Conservation (phyloP, 1,140 invertebrate genomes). For the Gerris buenoi region DNA sequence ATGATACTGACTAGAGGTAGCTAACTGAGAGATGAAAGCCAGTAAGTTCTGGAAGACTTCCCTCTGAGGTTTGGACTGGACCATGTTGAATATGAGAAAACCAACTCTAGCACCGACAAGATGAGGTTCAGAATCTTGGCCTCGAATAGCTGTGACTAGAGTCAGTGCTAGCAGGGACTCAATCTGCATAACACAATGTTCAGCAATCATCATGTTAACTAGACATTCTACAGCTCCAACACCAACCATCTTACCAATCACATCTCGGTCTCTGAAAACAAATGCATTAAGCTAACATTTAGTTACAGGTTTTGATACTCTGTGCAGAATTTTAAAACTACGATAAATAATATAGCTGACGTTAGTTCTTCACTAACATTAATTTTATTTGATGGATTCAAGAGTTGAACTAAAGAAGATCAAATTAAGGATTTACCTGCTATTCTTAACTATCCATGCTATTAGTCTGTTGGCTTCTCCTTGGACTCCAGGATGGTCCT, state of each 20-base stretch:
- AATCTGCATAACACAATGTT: constrained; percentile 76
- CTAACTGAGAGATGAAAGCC: constrained; percentile 19
- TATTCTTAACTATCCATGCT: constrained; percentile 66
- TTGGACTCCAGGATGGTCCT: constrained; percentile 66
- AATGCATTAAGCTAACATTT: neutral
- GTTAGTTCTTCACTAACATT: too few species aligned
- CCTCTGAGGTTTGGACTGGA: constrained; percentile 15
- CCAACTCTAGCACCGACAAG: constrained; percentile 22
- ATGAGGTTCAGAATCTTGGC: constrained; percentile 19
- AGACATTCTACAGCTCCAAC: constrained; percentile 53
- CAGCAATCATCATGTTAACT: constrained; percentile 62
- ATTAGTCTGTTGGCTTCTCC: constrained; percentile 68
- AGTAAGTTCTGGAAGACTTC: constrained; percentile 23
- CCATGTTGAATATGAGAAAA: constrained; percentile 16
- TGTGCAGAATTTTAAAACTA: constrained; percentile 3
- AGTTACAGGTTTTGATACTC: neutral
- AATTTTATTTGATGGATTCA: too few species aligned
- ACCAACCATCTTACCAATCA: constrained; percentile 43
- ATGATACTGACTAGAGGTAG: constrained; percentile 18
- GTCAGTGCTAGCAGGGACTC: constrained; percentile 59
- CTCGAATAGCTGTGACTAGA: constrained; percentile 36
- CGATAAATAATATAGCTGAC: too few species aligned
- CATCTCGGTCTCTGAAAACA: constrained; percentile 34
- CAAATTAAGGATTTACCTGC: too few species aligned
- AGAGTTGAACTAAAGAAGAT: too few species aligned